Base-by-base conservation (phyloP, 2,113 vertebrate genomes). In the Kryptolebias marmoratus region DNA sequence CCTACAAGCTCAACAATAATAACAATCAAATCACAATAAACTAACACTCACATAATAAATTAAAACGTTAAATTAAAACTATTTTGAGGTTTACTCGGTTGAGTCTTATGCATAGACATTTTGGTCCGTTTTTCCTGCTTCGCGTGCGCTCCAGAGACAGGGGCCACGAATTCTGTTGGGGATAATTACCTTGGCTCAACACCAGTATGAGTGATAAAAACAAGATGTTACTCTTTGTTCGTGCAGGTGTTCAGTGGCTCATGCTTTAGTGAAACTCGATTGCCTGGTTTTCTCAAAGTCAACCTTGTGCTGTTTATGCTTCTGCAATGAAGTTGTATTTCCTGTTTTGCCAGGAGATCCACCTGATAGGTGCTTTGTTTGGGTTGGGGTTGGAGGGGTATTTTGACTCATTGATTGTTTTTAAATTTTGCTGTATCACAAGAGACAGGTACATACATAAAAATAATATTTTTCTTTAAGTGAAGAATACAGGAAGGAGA, bases 281-380 rank as follows among this genome's bases (percentile, higher is more conserved):
- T 68, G 86, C 68, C 84, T 61, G 68, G 74, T 87, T 89, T 84
- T 61, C 57, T 82, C 39, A 44, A n/a, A 71, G 70, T 68, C 81
- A 27, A 68, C 59, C 56, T 70, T n/a, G n/a, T 58, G 64, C 42
- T 11, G 28, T 62, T 67, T 70, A 8, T 54, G 31, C 64, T 55
- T 44, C 67, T 39, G 64, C 12, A 0, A 59, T 66, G 48, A 71
- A 86, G 90, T 83, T 68, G 88, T 87, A 77, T 88, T 88, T 91
- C 91, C 83, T 88, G 91, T 91, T 91, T 79, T 57, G 73, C 83
- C 82, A 79, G 82, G 63, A 76, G 66, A 59, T 86, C 71, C 70
- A 72, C 69, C 64, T 77, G 60, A 68, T 47, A 14, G 49, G 44
- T 9, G 59, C 81, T 76, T 86, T 86, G 82, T 87, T 81, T 86